Conservation (phyloP, 2,888 invertebrate species). For the Hetaerina titia region DNA sequence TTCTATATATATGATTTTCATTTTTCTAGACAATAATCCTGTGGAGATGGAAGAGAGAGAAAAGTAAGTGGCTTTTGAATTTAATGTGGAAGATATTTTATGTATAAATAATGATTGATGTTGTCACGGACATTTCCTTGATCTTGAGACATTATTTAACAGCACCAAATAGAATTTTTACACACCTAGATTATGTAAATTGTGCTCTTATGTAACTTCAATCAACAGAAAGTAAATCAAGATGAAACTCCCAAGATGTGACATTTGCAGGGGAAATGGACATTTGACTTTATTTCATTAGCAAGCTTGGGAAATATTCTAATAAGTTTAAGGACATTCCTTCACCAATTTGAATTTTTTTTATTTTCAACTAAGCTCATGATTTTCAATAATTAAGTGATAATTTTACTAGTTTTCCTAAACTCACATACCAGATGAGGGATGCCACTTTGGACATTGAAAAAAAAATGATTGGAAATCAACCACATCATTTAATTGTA, state of each 20-base stretch:
- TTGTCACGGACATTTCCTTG: neutral
- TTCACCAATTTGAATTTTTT: too few species aligned
- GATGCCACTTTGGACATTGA: too few species aligned
- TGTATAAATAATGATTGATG: neutral
- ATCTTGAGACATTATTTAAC: neutral
- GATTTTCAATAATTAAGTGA: too few species aligned
- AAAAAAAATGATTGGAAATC: too few species aligned
- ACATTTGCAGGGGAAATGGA: too few species aligned
- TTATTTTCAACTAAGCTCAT: too few species aligned
- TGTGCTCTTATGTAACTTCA: too few species aligned
- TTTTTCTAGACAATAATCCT: conserved; percentile 86
- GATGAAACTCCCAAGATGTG: neutral
- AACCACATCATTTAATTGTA: too few species aligned
- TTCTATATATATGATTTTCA: conserved; percentile 73
- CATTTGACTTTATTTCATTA: too few species aligned
- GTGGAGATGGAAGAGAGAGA: conserved; percentile 91
- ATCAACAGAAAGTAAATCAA: neutral
- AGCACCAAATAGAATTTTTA: conserved; percentile 15
- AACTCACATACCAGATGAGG: too few species aligned
- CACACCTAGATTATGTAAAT: neutral
- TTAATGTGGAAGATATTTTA: neutral
- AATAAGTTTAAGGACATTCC: too few species aligned
- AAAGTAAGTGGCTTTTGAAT: conserved; percentile 84
- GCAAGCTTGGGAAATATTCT: neutral
- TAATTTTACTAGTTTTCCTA: too few species aligned